A percentile compares a stretch with the other conserved stretches of the same genome.
phyloP scores from a whole-genome alignment of 35 echinoderm and acorn worm genomes.

The Apostichopus japonicus region DNA sequence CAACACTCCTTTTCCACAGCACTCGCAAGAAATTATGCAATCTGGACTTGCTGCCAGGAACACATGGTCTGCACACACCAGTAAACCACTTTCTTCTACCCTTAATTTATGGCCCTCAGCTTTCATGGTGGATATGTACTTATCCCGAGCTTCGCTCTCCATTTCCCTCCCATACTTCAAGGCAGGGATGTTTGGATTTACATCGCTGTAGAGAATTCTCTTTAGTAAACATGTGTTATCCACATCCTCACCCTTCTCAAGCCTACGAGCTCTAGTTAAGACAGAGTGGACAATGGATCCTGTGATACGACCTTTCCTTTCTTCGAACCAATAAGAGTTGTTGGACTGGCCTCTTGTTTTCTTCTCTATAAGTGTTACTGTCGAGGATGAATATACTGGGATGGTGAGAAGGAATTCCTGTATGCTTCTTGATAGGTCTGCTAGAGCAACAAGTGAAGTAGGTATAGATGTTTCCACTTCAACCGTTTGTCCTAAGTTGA shows the following conservation, averaged over 20 bases:
- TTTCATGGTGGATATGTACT: constrained; percentile 1
- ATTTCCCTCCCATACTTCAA: constrained; percentile 48
- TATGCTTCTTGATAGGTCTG: neutral
- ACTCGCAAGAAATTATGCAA: constrained; percentile 42
- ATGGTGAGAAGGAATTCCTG: too few relatives aligned
- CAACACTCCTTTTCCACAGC: constrained; percentile 47
- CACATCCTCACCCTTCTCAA: neutral
- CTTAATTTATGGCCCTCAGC: neutral
- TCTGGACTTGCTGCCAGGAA: constrained; percentile 52
- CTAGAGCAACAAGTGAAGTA: neutral
- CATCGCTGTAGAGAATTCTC: neutral
- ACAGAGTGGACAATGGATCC: constrained; percentile 42
- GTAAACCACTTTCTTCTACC: constrained; percentile 30
- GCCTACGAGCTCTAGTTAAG: neutral
- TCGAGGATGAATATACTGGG: neutral
- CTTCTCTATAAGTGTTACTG: neutral
- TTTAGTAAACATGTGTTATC: neutral
- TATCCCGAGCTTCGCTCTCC: constrained; percentile 21
- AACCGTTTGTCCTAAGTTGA: neutral
- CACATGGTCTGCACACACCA: neutral
- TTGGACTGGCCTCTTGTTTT: constrained; percentile 46
- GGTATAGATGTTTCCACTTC: neutral
- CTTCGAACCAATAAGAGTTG: constrained; percentile 48
- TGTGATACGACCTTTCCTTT: constrained; percentile 64
- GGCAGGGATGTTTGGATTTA: neutral